Percentiles rank a stretch among this genome's conserved stretches.
These are phyloP conservation scores for Metacarcinus magister DNA, from an alignment of 2,888 invertebrate species.

Conservation along the genomic window DNA sequence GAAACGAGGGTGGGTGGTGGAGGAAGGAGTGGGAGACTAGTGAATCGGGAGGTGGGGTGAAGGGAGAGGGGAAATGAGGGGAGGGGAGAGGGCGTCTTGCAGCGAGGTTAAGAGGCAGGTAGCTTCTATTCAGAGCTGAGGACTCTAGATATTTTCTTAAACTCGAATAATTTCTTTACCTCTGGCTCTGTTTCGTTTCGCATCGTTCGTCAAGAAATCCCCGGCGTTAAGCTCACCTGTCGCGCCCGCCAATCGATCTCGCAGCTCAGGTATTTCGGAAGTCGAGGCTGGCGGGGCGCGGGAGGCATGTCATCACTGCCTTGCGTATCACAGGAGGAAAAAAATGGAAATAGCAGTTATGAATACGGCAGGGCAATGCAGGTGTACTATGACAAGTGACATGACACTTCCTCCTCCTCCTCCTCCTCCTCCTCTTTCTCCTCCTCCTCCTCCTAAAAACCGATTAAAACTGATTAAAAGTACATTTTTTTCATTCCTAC, in stretches of 20 bases:
- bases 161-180: constrained; percentile 71
- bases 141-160: constrained; percentile 71
- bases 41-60: neutral
- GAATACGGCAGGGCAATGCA: neutral
- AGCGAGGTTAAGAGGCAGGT: constrained; percentile 73
- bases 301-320: neutral
- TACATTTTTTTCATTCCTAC: no score
- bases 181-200: constrained; percentile 71
- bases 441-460: neutral
- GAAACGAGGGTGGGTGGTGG: constrained; percentile 45
- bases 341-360: constrained; percentile 13
- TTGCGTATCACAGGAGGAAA: neutral
- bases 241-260: constrained; percentile 33
- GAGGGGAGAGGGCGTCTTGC: constrained; percentile 53
- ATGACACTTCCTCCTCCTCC: neutral
- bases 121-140: constrained; percentile 70
- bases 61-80: neutral
- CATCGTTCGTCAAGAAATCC: constrained; percentile 59
- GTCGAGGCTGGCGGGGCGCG: neutral
- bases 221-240: constrained; percentile 52
- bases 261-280: constrained; percentile 55
- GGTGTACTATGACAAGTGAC: neutral
- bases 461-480: no score
- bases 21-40: constrained; percentile 33
- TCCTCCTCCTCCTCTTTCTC: neutral